Evolutionary conservation across 2,797 vertebrate genomes (phyloP).

Genomic region (Urocyon cinereoargenteus): DNA sequence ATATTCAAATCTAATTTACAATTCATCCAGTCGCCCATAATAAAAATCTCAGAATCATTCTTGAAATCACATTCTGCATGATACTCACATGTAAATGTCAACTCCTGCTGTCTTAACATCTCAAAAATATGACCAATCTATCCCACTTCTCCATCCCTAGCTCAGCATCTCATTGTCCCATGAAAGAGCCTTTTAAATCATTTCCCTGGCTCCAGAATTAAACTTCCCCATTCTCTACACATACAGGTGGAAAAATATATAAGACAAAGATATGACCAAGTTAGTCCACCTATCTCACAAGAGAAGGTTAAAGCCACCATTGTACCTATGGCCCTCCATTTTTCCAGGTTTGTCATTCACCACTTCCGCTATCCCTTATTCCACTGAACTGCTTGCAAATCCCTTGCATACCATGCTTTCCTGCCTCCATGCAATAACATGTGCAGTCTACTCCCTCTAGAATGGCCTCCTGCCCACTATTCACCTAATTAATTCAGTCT

Average conservation of each 20-base stretch:
- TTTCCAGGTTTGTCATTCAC: neutral
- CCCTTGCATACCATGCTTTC: neutral
- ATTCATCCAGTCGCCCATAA: neutral
- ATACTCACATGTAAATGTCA: neutral
- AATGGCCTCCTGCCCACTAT: neutral
- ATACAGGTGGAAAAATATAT: neutral
- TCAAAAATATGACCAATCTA: neutral
- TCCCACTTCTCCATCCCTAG: neutral
- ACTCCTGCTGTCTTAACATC: neutral
- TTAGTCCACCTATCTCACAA: neutral
- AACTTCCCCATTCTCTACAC: neutral
- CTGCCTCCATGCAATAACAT: neutral
- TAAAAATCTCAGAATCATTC: neutral
- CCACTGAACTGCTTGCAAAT: neutral
- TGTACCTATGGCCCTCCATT: neutral
- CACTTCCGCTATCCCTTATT: neutral
- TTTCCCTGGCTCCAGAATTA: neutral
- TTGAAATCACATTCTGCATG: neutral
- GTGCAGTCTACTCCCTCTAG: neutral
- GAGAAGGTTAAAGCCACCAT: neutral
- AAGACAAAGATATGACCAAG: neutral
- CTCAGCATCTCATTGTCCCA: neutral
- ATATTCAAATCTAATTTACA: neutral
- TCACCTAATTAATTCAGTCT: neutral
- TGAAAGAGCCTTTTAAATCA: neutral